Percentiles rank a stretch among this genome's conserved stretches.
These are phyloP conservation scores for Synergus laeviventris DNA, from an alignment of 2,888 invertebrate species.

Conservation along the genomic window DNA sequence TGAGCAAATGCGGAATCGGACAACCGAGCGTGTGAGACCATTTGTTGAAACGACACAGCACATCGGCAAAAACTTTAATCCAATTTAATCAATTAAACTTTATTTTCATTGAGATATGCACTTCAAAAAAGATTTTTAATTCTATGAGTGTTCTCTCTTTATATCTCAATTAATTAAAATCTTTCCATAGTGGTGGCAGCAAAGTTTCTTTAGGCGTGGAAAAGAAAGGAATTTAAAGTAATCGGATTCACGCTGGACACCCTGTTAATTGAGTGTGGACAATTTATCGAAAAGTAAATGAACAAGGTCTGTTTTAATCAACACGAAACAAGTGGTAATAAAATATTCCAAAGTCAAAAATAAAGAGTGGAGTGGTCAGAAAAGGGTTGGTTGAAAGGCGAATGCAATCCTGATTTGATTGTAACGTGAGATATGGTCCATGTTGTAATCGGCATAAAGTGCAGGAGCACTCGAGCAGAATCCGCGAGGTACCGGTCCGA, in stretches of 20 bases:
- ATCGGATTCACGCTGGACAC: not conserved
- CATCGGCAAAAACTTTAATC: not conserved
- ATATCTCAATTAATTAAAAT: not conserved
- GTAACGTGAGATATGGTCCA: conserved; percentile 28
- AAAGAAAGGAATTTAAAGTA: not conserved
- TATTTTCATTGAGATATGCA: conserved; percentile 8
- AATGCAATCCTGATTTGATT: not conserved
- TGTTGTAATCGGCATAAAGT: conserved; percentile 45
- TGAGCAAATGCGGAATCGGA: conserved; percentile 29
- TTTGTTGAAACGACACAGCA: conserved; percentile 5
- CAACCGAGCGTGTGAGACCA: conserved; percentile 25
- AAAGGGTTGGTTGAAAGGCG: not conserved
- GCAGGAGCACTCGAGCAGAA: conserved; percentile 47
- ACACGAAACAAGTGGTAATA: not conserved
- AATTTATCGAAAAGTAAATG: not conserved
- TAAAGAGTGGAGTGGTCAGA: not conserved
- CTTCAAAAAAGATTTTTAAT: not conserved
- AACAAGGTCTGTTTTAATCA: not conserved
- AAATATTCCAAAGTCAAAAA: conserved; percentile 8
- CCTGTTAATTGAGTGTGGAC: not conserved
- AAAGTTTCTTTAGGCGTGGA: not conserved
- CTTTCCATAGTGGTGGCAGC: too few relatives aligned
- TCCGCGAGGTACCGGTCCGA: conserved; percentile 46
- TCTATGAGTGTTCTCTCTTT: not conserved
- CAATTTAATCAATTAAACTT: conserved; percentile 19